Evolutionary conservation across 2,888 invertebrate genomes (phyloP), one percentile per base, ranked within the genome.

Genomic region (Hyles lineata): DNA sequence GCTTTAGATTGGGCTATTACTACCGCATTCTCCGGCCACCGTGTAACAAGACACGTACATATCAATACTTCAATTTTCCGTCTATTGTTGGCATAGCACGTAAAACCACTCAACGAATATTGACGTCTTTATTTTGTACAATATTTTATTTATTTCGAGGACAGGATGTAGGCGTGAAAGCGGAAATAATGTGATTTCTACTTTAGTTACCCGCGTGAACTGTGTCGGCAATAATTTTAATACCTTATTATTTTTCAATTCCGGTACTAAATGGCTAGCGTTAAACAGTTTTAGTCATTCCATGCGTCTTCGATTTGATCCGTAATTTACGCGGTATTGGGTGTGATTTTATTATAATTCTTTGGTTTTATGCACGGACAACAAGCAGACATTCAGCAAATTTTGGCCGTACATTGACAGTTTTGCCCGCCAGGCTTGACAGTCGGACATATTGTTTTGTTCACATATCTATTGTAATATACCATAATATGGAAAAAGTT

Each of bases 81-180:
- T 32, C 35, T 7, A 67, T 17, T 50, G 50, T 67, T 67, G 5
- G 21, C 23, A 23, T 15, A 67, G 23, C 63, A 67, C 63, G 63
- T 67, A 67, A 67, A 67, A 67, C 67, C 50, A 67, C 50, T 67
- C 67, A 67, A 21, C 50, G 50, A 67, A 67, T 67, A 67, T 67
- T 67, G 67, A 50, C 67, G 50, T 50, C 67, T 23, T 67, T 67
- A 67, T 67, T 35, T 67, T 67, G 50, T 67, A 23, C 67, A 50
- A 67, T 67, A 50, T 67, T 67, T 67, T 50, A 67, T 67, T 67
- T 67, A 67, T 67, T 67, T 67, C 67, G 21, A 6, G 23, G 50
- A 23, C 17, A 50, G 2, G 2, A 67, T 50, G 23, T 43, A 67
- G 23, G 67, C 50, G 62, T 4, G 17, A 50, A 50, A 50, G 17